A percentile compares a stretch with the other conserved stretches of the same genome.
Conservation (phyloP, 2,888 invertebrate species). For the Agonopterix arenella region DNA sequence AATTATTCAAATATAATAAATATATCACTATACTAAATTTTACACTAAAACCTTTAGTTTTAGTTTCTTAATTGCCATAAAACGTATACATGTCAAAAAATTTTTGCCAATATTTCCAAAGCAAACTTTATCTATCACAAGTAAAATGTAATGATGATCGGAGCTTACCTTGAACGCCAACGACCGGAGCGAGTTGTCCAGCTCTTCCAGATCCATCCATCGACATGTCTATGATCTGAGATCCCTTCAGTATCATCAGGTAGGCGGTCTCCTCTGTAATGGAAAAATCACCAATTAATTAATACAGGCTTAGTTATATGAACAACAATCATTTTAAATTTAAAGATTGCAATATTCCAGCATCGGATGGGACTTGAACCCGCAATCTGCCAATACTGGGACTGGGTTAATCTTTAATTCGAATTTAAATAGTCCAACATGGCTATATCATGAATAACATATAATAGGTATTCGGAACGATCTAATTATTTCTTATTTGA, state of each 20-base stretch:
- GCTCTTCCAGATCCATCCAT: constrained; percentile 85
- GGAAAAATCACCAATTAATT: neutral
- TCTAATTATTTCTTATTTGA: no score
- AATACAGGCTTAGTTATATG: neutral
- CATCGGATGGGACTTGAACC: no score
- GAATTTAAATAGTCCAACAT: no score
- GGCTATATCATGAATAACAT: no score
- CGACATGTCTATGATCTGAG: constrained; percentile 92
- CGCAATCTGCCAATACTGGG: no score
- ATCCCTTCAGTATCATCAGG: constrained; percentile 92
- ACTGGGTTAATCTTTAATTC: no score
- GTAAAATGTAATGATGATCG: neutral
- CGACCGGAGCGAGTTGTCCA: constrained; percentile 89
- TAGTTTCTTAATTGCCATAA: no score
- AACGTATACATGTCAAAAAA: no score
- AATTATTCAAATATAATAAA: neutral
- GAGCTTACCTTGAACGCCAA: constrained; percentile 80
- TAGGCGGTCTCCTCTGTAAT: constrained; percentile 88
- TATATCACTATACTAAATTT: neutral
- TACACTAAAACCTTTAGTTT: no score
- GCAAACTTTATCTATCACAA: neutral
- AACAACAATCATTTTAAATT: neutral
- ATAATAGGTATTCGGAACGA: no score
- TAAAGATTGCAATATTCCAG: no score
- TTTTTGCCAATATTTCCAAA: neutral